Evolutionary conservation across 2,113 vertebrate genomes (phyloP).

Genomic region (Monopterus albus): DNA sequence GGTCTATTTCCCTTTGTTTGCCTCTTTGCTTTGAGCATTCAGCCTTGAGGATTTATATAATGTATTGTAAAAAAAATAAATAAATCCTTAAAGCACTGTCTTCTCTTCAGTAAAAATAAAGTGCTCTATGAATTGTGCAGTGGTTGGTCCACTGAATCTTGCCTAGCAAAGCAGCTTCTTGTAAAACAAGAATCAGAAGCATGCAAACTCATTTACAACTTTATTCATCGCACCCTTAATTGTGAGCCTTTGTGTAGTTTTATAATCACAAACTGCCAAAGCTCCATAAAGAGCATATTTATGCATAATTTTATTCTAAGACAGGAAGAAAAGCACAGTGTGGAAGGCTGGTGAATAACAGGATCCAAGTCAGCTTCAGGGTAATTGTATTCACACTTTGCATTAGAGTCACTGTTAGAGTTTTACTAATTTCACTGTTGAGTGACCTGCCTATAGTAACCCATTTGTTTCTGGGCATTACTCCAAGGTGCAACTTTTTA

Average conservation of each 20-base stretch:
- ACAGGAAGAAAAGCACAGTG: not conserved
- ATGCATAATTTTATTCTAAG: constrained; percentile 45
- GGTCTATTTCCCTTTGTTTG: no score
- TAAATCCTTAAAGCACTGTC: not conserved
- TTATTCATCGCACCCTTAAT: constrained; percentile 10
- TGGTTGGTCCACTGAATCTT: not conserved
- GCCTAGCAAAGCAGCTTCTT: not conserved
- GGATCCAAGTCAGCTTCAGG: constrained; percentile 44
- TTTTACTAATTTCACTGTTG: constrained; percentile 76
- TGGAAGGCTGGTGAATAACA: constrained; percentile 24
- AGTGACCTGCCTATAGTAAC: constrained; percentile 64
- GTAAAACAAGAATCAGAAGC: constrained; percentile 31
- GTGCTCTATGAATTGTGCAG: not conserved
- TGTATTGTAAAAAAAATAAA: no score
- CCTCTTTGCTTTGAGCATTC: no score
- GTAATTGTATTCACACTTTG: constrained; percentile 56
- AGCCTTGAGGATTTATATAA: no score
- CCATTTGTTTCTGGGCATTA: constrained; percentile 59
- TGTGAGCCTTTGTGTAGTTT: constrained; percentile 17
- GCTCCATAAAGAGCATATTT: constrained; percentile 38
- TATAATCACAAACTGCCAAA: constrained; percentile 14
- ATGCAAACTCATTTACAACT: constrained; percentile 15
- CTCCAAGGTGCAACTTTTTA: constrained; percentile 46
- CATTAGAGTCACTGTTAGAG: constrained; percentile 55
- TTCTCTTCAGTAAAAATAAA: not conserved